Conservation (phyloP, 1,140 invertebrate genomes). For the Antheraea mylitta region DNA sequence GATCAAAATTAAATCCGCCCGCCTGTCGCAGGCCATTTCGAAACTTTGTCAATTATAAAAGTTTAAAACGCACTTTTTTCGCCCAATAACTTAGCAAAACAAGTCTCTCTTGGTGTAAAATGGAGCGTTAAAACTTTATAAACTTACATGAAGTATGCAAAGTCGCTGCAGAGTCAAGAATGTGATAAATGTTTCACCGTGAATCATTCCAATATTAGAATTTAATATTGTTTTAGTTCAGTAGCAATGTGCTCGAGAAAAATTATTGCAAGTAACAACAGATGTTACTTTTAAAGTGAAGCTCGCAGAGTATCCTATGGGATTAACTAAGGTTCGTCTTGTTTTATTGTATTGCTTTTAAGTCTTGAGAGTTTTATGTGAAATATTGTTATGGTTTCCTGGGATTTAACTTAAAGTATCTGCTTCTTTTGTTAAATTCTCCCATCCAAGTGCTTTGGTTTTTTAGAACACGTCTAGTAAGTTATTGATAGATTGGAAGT, state of each 20-base stretch:
- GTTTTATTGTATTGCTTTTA: neutral
- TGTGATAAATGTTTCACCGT: conserved; percentile 5
- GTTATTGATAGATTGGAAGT: no score
- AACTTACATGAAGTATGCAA: conserved; percentile 3
- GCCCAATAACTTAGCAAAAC: conserved; percentile 15
- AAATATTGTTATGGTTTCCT: neutral
- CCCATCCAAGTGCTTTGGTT: neutral
- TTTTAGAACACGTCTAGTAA: neutral
- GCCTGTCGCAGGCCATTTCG: neutral
- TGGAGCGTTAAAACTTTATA: conserved; percentile 2
- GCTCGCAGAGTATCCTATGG: neutral
- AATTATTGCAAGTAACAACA: conserved; percentile 6
- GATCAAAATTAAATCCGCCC: conserved; percentile 24
- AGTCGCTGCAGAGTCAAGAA: neutral
- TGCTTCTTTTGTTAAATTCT: neutral
- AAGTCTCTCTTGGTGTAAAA: conserved; percentile 19
- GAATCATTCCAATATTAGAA: conserved; percentile 10
- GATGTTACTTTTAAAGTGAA: neutral
- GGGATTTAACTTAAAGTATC: neutral
- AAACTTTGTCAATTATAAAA: conserved; percentile 31
- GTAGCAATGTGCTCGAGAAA: conserved; percentile 3
- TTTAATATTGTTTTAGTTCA: conserved; percentile 11
- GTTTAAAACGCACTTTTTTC: conserved; percentile 25
- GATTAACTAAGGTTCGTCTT: neutral
- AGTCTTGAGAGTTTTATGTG: neutral